Conservation (phyloP, 2,797 vertebrate species). For the Diglossa cyanea region DNA sequence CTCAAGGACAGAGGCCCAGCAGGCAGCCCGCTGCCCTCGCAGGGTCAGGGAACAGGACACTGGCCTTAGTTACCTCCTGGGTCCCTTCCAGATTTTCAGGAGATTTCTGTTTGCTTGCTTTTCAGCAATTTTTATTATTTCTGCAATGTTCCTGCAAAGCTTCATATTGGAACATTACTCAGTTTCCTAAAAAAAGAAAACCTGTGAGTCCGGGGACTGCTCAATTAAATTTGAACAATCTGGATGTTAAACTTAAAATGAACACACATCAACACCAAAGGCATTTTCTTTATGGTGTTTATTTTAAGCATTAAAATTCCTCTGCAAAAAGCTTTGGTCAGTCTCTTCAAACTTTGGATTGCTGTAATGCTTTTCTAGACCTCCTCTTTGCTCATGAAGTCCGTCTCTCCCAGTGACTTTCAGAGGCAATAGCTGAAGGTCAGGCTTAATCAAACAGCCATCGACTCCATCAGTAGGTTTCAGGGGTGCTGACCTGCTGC, state of each 20-base stretch:
- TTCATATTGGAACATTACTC: conserved; percentile 9
- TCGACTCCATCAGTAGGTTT: conserved; percentile 67
- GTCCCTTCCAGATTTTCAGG: neutral
- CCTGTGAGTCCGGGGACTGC: neutral
- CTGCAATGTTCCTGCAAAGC: conserved; percentile 23
- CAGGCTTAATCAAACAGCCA: conserved; percentile 75
- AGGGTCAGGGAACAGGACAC: conserved; percentile 11
- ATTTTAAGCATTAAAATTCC: conserved; percentile 83
- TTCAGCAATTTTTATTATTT: neutral
- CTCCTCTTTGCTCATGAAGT: conserved; percentile 77
- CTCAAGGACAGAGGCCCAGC: neutral
- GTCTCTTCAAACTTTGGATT: conserved; percentile 83
- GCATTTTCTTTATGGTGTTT: conserved; percentile 69
- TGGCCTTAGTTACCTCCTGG: neutral
- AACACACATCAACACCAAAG: conserved; percentile 50
- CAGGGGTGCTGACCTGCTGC: conserved; percentile 36
- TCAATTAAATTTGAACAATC: conserved; percentile 38
- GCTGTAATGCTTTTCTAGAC: conserved; percentile 79
- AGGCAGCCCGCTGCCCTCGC: conserved; percentile 23
- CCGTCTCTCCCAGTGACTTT: conserved; percentile 74
- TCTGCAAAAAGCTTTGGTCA: conserved; percentile 85
- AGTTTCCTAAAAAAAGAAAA: conserved; percentile 48
- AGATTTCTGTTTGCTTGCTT: neutral
- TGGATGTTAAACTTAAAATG: conserved; percentile 48
- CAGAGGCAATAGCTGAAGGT: conserved; percentile 66